Conservation (phyloP, 1,140 invertebrate genomes). For the Drosophila ambigua region DNA sequence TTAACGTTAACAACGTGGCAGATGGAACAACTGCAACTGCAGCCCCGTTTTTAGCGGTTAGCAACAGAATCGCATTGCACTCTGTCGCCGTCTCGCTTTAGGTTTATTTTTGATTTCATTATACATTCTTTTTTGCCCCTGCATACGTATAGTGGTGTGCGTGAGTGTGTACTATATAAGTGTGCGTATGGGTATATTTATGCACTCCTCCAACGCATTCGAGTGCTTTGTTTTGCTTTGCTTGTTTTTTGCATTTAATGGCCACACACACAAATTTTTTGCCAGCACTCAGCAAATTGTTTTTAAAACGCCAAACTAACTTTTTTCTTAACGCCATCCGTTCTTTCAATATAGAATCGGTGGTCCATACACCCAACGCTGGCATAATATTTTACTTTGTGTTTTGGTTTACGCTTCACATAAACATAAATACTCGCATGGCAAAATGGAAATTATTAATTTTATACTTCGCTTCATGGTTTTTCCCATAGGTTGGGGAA, state of each 20-base stretch:
- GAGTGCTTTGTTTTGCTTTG: conserved; percentile 75
- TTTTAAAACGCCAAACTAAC: conserved; percentile 61
- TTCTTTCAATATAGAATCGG: conserved; percentile 51
- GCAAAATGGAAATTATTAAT: conserved; percentile 60
- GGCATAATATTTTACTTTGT: conserved; percentile 62
- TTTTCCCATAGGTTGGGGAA: conserved; percentile 18
- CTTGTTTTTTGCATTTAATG: conserved; percentile 55
- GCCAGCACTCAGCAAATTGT: conserved; percentile 62
- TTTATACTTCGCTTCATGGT: conserved; percentile 35
- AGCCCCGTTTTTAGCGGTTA: conserved; percentile 61
- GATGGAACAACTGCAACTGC: conserved; percentile 46
- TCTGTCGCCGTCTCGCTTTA: conserved; percentile 36
- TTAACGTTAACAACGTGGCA: conserved; percentile 70
- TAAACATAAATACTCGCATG: conserved; percentile 56
- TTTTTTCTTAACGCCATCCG: conserved; percentile 49
- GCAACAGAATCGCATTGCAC: conserved; percentile 57
- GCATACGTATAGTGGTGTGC: conserved; percentile 24
- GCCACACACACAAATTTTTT: conserved; percentile 46
- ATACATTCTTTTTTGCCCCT: conserved; percentile 58
- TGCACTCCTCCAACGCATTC: conserved; percentile 66
- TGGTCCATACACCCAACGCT: background rate
- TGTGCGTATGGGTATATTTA: conserved; percentile 57
- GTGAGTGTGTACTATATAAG: conserved; percentile 9
- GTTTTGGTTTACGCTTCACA: conserved; percentile 72
- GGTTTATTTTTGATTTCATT: conserved; percentile 77